phyloP scores from a whole-genome alignment of 2,888 invertebrate species.

The Schizotus pectinicornis region DNA sequence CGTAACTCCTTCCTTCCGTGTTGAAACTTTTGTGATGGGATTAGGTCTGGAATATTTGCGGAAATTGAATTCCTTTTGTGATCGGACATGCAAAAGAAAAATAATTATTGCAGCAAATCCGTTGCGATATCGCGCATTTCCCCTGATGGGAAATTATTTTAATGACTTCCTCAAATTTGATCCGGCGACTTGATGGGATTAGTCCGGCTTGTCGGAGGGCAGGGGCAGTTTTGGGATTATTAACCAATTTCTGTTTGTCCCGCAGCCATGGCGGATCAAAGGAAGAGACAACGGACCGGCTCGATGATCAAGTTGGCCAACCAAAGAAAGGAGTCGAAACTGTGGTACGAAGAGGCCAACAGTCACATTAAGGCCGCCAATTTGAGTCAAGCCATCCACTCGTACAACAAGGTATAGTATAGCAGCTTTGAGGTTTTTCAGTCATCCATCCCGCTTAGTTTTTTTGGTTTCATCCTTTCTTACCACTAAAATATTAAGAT shows the following conservation, averaged over 20 bases:
- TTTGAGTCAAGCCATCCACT: constrained; percentile 71
- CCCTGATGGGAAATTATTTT: no score
- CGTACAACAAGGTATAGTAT: constrained; percentile 73
- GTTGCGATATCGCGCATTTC: constrained; percentile 10
- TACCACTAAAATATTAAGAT: no score
- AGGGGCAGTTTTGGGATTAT: neutral
- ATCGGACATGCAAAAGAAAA: constrained; percentile 19
- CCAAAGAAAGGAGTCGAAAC: constrained; percentile 64
- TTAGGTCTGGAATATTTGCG: constrained; percentile 18
- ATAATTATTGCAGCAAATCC: constrained; percentile 11
- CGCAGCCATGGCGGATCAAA: constrained; percentile 40
- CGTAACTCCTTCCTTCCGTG: constrained; percentile 2
- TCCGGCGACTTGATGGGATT: no score
- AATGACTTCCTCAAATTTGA: no score
- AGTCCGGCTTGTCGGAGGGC: neutral
- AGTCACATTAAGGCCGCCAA: constrained; percentile 79
- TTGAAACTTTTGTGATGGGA: constrained; percentile 11
- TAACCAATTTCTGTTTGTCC: constrained; percentile 6
- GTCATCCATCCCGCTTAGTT: no score
- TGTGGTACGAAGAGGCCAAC: constrained; percentile 78
- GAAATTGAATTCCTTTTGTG: constrained; percentile 29
- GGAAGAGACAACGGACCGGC: constrained; percentile 48
- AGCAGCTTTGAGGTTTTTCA: neutral
- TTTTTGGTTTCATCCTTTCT: no score
- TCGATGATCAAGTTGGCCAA: constrained; percentile 51